Conservation (phyloP, 2,797 vertebrate genomes). For the Enteromius fasciolatus region DNA sequence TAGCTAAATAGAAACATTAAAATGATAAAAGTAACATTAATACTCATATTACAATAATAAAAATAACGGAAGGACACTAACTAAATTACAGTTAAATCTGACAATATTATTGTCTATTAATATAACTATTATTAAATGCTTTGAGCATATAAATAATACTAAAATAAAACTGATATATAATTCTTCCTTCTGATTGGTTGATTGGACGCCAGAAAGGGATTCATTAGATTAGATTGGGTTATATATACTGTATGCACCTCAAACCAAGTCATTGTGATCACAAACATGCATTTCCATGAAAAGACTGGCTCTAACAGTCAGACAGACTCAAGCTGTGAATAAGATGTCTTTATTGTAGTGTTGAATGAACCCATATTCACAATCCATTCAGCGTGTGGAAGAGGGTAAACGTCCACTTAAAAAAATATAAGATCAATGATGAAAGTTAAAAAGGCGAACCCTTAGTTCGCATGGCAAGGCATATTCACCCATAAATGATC, state of each 20-base stretch:
- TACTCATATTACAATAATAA: not conserved
- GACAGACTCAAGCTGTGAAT: constrained; percentile 32
- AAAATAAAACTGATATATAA: not conserved
- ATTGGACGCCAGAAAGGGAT: not conserved
- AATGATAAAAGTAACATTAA: too few relatives aligned
- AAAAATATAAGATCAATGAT: constrained; percentile 46
- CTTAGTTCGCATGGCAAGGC: constrained; percentile 41
- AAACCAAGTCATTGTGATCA: constrained; percentile 18
- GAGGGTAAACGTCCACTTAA: constrained; percentile 40
- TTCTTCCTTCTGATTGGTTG: not conserved
- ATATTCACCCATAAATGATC: constrained; percentile 26
- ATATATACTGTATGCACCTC: too few relatives aligned
- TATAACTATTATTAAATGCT: not conserved
- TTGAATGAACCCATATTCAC: constrained; percentile 40
- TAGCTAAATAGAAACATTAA: too few relatives aligned
- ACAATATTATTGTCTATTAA: too few relatives aligned
- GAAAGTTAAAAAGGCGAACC: constrained; percentile 47
- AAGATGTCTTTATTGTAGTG: constrained; percentile 50
- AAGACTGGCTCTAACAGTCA: constrained; percentile 1
- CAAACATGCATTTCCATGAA: not conserved
- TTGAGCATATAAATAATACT: not conserved
- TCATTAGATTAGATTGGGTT: not conserved
- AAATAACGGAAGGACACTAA: not conserved
- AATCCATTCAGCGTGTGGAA: constrained; percentile 36
- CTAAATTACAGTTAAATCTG: not conserved